phyloP scores from a whole-genome alignment of 2,888 invertebrate genomes.

The Patella pellucida region DNA sequence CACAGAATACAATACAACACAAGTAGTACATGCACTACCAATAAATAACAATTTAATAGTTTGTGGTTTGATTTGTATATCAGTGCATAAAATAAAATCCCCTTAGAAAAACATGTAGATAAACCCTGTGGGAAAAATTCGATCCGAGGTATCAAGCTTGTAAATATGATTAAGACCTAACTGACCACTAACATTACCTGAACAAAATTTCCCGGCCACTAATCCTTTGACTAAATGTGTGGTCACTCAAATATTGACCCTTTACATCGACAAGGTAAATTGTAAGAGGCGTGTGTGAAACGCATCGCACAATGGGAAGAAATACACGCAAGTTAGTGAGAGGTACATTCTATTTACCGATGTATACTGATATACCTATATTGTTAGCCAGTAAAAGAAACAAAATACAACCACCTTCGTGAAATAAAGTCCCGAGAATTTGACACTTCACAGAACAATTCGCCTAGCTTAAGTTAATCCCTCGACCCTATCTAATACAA shows the following conservation, averaged over 20 bases:
- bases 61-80: too few species aligned
- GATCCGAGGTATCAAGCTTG: too few species aligned
- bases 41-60: too few species aligned
- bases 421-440: not conserved
- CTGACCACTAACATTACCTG: not conserved
- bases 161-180: too few species aligned
- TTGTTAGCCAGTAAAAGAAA: not conserved
- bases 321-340: not conserved
- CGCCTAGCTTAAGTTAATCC: not conserved
- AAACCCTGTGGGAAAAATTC: too few species aligned
- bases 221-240: conserved; percentile 6
- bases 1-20: too few species aligned
- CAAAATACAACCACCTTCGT: not conserved
- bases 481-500: too few species aligned
- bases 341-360: not conserved
- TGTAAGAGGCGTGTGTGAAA: conserved; percentile 6
- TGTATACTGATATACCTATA: conserved; percentile 1
- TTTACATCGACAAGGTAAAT: conserved; percentile 3
- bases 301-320: not conserved
- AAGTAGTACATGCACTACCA: too few species aligned
- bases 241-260: conserved; percentile 10
- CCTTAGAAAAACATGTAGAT: too few species aligned
- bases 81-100: too few species aligned
- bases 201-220: not conserved
- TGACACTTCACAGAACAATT: not conserved